Evolutionary conservation across 2,113 vertebrate genomes (phyloP).

Genomic region (Gobius niger): DNA sequence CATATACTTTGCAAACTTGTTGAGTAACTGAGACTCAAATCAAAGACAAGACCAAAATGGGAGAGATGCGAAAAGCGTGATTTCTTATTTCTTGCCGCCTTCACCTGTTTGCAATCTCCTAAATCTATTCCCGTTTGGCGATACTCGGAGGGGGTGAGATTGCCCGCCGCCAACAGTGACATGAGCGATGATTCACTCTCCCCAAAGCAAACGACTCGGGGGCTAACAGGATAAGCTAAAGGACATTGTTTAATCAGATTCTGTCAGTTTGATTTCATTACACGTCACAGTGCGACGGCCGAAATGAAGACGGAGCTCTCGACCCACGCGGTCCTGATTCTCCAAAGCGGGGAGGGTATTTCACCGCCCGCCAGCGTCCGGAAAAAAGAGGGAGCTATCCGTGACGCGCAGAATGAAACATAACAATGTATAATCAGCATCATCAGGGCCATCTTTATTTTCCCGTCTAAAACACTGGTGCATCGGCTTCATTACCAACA

Average conservation of each 20-base stretch:
- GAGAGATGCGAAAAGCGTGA: too few species aligned
- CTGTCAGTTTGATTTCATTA: conserved; percentile 19
- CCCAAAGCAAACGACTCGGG: conserved; percentile 11
- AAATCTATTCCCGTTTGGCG: conserved; percentile 1
- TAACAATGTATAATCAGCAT: conserved; percentile 34
- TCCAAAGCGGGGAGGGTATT: not conserved
- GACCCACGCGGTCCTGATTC: not conserved
- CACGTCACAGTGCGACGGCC: conserved; percentile 10
- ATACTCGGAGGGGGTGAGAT: conserved; percentile 2
- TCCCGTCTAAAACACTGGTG: conserved; percentile 45
- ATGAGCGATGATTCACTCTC: conserved; percentile 10
- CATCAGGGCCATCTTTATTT: conserved; percentile 42
- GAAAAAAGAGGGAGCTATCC: conserved; percentile 25
- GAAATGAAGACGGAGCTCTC: conserved; percentile 20
- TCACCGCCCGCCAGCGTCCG: conserved; percentile 13
- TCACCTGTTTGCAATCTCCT: conserved; percentile 1
- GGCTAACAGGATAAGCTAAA: conserved; percentile 16
- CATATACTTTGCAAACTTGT: too few species aligned
- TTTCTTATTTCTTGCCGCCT: not conserved
- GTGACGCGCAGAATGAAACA: conserved; percentile 21
- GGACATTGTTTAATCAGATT: conserved; percentile 14
- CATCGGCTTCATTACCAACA: conserved; percentile 41
- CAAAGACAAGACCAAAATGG: too few species aligned
- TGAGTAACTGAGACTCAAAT: too few species aligned
- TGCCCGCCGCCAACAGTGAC: conserved; percentile 4